phyloP scores from a whole-genome alignment of 1,140 invertebrate genomes.

The Musca vetustissima region DNA sequence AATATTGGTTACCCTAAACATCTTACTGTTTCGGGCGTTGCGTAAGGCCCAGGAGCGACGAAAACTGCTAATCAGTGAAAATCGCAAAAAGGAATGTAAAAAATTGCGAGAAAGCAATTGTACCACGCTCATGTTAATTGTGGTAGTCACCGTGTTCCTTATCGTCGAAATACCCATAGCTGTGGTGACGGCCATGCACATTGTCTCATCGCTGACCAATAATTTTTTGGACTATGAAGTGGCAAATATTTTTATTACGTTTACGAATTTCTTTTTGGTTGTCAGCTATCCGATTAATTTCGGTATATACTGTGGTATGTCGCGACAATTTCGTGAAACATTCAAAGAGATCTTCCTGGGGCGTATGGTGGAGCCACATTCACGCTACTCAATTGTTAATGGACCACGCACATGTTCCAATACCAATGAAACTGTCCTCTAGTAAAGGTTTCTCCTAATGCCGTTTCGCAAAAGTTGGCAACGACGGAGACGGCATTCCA shows the following conservation, averaged over 20 bases:
- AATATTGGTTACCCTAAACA: constrained; percentile 84
- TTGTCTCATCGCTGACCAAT: constrained; percentile 72
- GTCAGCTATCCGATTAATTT: constrained; percentile 92
- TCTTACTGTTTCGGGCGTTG: constrained; percentile 83
- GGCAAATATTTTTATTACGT: constrained; percentile 80
- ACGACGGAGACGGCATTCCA: constrained; percentile 29
- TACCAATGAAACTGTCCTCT: constrained; percentile 80
- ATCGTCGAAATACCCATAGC: constrained; percentile 89
- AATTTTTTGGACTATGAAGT: constrained; percentile 78
- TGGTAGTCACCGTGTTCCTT: constrained; percentile 89
- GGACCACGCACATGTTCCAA: constrained; percentile 78
- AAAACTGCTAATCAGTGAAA: constrained; percentile 80
- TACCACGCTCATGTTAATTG: constrained; percentile 93
- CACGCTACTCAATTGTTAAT: constrained; percentile 76
- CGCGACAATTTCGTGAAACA: constrained; percentile 87
- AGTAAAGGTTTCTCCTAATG: constrained; percentile 58
- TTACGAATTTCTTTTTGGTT: constrained; percentile 90
- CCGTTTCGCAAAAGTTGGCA: constrained; percentile 46
- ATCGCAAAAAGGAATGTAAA: constrained; percentile 80
- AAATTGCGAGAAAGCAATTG: constrained; percentile 85
- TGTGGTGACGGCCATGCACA: constrained; percentile 82
- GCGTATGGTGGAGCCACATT: constrained; percentile 66
- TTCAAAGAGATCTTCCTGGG: constrained; percentile 86
- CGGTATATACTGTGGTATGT: constrained; percentile 95
- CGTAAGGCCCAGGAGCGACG: constrained; percentile 77